Conservation (phyloP, 2,797 vertebrate species). For the Leptoclinus maculatus region DNA sequence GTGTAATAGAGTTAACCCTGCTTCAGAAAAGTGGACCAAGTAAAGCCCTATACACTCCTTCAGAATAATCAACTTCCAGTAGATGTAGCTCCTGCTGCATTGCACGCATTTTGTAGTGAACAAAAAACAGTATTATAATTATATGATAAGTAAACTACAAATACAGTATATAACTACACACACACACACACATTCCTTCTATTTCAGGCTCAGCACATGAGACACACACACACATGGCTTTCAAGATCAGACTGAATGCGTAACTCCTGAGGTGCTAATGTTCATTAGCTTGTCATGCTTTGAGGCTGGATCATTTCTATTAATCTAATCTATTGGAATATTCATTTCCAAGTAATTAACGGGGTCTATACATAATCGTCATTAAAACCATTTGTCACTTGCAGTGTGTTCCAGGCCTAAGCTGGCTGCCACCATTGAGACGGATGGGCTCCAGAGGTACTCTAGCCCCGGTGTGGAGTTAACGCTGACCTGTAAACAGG, state of each 20-base stretch:
- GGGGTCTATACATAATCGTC: neutral
- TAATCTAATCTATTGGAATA: neutral
- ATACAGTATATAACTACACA: neutral
- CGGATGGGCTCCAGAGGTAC: conserved; percentile 65
- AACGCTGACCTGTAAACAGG: conserved; percentile 77
- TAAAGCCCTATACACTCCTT: neutral
- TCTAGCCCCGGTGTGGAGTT: conserved; percentile 79
- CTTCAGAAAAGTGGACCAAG: neutral
- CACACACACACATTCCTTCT: neutral
- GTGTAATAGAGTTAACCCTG: neutral
- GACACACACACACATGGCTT: neutral
- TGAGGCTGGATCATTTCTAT: neutral
- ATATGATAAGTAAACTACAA: neutral
- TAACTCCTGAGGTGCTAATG: neutral
- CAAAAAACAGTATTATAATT: neutral
- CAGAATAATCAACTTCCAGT: neutral
- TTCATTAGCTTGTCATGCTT: neutral
- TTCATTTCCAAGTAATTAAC: neutral
- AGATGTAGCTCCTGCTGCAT: neutral
- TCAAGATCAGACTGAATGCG: neutral
- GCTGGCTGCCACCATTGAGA: conserved; percentile 64
- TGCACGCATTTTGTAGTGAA: neutral
- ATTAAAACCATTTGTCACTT: conserved; percentile 33
- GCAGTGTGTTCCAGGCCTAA: conserved; percentile 82
- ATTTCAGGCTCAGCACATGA: neutral